Evolutionary conservation across 1,140 invertebrate genomes (phyloP).

Genomic region (Micrasema minimum): DNA sequence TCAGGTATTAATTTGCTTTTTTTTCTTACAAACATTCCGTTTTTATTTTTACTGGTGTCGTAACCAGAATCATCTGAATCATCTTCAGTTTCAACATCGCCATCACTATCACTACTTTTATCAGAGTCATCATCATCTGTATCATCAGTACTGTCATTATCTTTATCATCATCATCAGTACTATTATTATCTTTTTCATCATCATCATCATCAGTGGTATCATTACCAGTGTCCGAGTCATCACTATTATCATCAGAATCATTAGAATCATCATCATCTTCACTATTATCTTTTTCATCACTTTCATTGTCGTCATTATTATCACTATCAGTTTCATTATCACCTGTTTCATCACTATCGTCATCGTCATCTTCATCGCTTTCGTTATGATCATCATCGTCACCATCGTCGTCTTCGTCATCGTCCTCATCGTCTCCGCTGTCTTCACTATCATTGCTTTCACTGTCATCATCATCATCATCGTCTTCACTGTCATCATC

Average conservation of each 20-base stretch:
- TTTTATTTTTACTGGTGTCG: constrained; percentile 55
- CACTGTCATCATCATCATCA: constrained; percentile 65
- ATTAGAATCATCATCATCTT: constrained; percentile 63
- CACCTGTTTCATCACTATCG: constrained; percentile 61
- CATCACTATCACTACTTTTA: constrained; percentile 65
- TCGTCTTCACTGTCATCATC: constrained; percentile 59
- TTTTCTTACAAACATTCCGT: constrained; percentile 45
- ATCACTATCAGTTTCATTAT: constrained; percentile 60
- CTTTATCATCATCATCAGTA: constrained; percentile 64
- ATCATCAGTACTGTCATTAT: constrained; percentile 63
- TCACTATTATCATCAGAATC: constrained; percentile 66
- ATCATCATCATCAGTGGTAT: constrained; percentile 55
- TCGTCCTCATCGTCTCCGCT: constrained; percentile 58
- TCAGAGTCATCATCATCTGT: constrained; percentile 64
- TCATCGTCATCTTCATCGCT: constrained; percentile 65
- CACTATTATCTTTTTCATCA: constrained; percentile 62
- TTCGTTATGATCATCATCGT: constrained; percentile 64
- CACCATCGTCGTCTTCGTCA: constrained; percentile 64
- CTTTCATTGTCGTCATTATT: constrained; percentile 67
- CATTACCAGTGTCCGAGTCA: constrained; percentile 63
- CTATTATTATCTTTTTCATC: constrained; percentile 39
- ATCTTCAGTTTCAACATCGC: constrained; percentile 66
- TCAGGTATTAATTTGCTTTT: constrained; percentile 20
- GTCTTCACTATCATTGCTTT: constrained; percentile 61
- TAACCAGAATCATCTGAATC: constrained; percentile 62